phyloP scores from a whole-genome alignment of 2,113 vertebrate genomes.

The Cryptomyrus ogoouensis region DNA sequence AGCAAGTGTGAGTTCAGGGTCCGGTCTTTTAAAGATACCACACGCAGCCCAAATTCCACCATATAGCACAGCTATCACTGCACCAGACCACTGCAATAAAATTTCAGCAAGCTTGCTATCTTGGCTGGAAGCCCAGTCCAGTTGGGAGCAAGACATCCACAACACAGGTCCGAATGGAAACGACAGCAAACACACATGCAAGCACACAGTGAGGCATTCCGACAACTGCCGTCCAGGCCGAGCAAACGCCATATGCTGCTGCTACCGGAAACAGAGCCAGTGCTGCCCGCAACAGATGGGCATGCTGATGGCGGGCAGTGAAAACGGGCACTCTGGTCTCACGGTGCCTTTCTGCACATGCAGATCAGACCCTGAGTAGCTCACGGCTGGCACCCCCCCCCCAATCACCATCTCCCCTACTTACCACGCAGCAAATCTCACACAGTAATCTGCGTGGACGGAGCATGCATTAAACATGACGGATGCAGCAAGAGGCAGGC shows the following conservation, averaged over 20 bases:
- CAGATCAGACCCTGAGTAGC: constrained; percentile 10
- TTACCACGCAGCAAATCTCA: constrained; percentile 25
- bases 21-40: background rate
- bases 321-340: constrained; percentile 39
- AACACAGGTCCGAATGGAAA: background rate
- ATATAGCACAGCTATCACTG: constrained; percentile 44
- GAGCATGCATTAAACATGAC: constrained; percentile 47
- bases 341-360: constrained; percentile 9
- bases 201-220: background rate
- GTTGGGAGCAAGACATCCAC: background rate
- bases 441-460: constrained; percentile 33
- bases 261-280: constrained; percentile 23
- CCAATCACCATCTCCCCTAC: constrained; percentile 28
- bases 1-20: background rate
- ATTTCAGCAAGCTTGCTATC: constrained; percentile 15
- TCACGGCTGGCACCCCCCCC: background rate
- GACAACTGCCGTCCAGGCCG: too few relatives aligned
- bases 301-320: constrained; percentile 44
- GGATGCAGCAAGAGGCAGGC: constrained; percentile 25
- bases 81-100: constrained; percentile 61
- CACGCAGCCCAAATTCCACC: background rate
- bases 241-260: background rate
- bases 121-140: constrained; percentile 29
- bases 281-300: constrained; percentile 53
- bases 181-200: constrained; percentile 6